Conservation (phyloP, 2,888 invertebrate species). For the Phengaris arion region DNA sequence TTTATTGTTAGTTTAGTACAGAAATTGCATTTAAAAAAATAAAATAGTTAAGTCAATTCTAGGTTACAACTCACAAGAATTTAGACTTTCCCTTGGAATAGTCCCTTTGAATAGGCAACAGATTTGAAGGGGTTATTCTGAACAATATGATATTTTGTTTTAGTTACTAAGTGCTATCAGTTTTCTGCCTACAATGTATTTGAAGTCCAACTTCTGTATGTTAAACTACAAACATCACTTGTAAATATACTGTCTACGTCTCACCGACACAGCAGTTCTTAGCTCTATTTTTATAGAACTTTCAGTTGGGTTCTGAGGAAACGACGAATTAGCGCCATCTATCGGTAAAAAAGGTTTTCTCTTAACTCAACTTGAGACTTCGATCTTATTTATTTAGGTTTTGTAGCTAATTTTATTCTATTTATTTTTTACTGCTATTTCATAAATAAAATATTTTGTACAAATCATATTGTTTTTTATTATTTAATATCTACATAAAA, state of each 20-base stretch:
- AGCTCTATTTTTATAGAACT: conserved; percentile 56
- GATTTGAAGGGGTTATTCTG: conserved; percentile 72
- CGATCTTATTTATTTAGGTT: conserved; percentile 70
- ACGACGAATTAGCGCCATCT: conserved; percentile 41
- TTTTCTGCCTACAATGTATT: conserved; percentile 33
- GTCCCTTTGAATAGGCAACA: conserved; percentile 57
- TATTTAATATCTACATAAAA: conserved; percentile 31
- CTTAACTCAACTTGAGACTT: conserved; percentile 79
- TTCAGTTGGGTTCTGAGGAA: conserved; percentile 79
- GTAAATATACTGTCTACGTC: conserved; percentile 63
- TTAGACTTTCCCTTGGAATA: conserved; percentile 61
- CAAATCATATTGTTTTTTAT: conserved; percentile 62
- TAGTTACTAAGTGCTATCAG: conserved; percentile 35
- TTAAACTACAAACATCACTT: conserved; percentile 39
- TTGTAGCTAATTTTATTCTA: conserved; percentile 53
- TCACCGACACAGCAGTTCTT: conserved; percentile 51
- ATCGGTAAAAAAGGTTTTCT: conserved; percentile 53
- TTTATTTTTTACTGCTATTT: conserved; percentile 67
- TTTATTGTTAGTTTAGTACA: conserved; percentile 46
- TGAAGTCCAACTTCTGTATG: conserved; percentile 20
- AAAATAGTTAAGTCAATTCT: conserved; percentile 41
- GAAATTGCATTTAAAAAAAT: conserved; percentile 58
- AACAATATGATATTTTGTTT: conserved; percentile 46
- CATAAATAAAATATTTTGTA: conserved; percentile 75
- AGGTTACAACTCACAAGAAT: conserved; percentile 38